Evolutionary conservation across 30 jellyfish, hydroid and myxozoan genomes (phyloP).

Genomic region (Chrysaora quinquecirrha): DNA sequence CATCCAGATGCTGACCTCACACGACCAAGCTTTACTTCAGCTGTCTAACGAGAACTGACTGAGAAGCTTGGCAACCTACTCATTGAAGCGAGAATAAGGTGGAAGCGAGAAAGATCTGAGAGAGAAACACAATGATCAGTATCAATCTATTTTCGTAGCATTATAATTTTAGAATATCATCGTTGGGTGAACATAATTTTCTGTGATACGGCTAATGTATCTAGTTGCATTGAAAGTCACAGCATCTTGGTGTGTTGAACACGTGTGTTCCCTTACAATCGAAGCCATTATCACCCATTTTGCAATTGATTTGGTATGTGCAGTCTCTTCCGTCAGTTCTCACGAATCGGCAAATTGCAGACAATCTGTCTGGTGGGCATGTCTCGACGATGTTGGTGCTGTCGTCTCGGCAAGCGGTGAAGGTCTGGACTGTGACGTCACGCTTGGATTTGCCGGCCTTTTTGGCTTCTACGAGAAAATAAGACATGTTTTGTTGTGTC

Average conservation of each 20-base stretch:
- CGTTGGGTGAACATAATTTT: no score
- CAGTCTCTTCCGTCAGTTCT: not conserved
- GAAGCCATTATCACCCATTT: not conserved
- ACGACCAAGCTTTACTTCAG: no score
- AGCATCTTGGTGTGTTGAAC: conserved; percentile 5
- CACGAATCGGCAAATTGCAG: not conserved
- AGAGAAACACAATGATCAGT: no score
- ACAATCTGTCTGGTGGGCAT: not conserved
- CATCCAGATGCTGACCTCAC: no score
- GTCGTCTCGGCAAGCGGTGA: not conserved
- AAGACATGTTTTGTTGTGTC: not conserved
- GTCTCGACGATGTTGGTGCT: not conserved
- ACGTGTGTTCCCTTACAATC: conserved; percentile 10
- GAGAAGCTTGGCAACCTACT: no score
- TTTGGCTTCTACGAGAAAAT: no score
- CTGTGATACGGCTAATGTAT: no score
- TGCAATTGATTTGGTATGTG: not conserved
- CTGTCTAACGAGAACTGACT: no score
- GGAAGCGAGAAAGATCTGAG: no score
- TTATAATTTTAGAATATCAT: no score
- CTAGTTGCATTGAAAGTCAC: conserved; percentile 9
- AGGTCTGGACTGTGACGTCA: not conserved
- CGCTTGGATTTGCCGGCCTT: not conserved
- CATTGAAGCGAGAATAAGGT: no score
- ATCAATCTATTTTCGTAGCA: no score